Evolutionary conservation across 2,797 vertebrate genomes (phyloP).

Genomic region (Mallotus villosus): DNA sequence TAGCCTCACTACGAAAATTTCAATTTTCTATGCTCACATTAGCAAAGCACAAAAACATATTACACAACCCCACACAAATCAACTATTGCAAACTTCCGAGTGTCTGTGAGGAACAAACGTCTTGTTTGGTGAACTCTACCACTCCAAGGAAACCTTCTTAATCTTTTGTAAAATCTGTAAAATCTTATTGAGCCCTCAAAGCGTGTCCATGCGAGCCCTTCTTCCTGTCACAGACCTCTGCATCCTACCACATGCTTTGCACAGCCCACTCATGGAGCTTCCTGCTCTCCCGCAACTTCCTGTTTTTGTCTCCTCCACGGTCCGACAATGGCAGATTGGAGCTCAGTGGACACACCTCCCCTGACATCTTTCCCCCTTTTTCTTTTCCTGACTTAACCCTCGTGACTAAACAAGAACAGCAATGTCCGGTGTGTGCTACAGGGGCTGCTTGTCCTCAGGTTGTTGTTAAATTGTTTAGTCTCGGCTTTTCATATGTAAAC

Average conservation of each 20-base stretch:
- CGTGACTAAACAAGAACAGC: conserved; percentile 34
- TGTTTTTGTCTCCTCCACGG: conserved; percentile 25
- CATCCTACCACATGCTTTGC: conserved; percentile 19
- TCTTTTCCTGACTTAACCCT: conserved; percentile 25
- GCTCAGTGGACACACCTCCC: conserved; percentile 8
- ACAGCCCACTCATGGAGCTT: conserved; percentile 14
- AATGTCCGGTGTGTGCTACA: background rate
- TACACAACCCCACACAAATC: background rate
- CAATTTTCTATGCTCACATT: background rate
- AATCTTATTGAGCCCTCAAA: background rate
- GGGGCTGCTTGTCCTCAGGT: background rate
- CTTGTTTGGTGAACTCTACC: background rate
- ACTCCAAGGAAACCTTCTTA: background rate
- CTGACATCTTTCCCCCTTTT: conserved; percentile 21
- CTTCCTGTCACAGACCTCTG: conserved; percentile 22
- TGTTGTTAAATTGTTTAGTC: background rate
- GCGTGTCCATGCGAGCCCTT: conserved; percentile 21
- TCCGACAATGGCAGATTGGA: background rate
- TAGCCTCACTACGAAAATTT: background rate
- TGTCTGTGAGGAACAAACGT: too few species aligned
- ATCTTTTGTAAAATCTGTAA: too few species aligned
- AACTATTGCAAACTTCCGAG: background rate
- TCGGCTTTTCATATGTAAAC: background rate
- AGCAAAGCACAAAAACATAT: background rate
- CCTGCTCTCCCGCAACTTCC: conserved; percentile 29